Percentiles rank a stretch among this genome's conserved stretches.
Conservation (phyloP, 2,888 invertebrate species). For the Archips xylosteana region DNA sequence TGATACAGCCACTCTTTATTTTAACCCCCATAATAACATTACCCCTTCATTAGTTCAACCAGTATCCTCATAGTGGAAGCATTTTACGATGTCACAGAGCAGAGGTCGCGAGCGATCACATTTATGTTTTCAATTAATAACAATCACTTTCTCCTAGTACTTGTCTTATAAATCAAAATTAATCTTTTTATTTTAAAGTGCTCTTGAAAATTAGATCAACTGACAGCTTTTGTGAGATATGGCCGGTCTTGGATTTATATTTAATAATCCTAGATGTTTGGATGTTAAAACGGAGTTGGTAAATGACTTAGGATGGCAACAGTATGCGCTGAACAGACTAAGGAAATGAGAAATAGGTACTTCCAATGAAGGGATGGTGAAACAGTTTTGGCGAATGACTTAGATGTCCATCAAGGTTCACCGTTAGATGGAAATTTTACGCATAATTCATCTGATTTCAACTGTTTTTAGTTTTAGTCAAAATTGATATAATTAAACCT, state of each 20-base stretch:
- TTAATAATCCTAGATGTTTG: too few species aligned
- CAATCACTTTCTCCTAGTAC: slow-evolving; percentile 66
- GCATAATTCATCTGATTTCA: too few species aligned
- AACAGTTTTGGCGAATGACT: too few species aligned
- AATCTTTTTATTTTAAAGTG: slow-evolving; percentile 49
- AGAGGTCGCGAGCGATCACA: slow-evolving; percentile 48
- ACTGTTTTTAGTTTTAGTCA: too few species aligned
- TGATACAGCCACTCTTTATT: background rate
- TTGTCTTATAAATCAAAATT: slow-evolving; percentile 69
- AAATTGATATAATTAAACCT: too few species aligned
- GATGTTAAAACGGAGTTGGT: too few species aligned
- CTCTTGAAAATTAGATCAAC: slow-evolving; percentile 25
- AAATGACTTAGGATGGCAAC: too few species aligned
- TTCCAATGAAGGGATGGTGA: too few species aligned
- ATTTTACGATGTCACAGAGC: slow-evolving; percentile 46
- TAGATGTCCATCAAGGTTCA: too few species aligned
- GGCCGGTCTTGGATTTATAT: background rate
- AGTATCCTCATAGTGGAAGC: background rate
- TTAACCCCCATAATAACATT: background rate
- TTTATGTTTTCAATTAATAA: slow-evolving; percentile 70
- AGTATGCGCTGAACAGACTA: too few species aligned
- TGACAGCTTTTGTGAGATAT: background rate
- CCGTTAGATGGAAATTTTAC: too few species aligned
- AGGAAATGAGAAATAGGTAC: too few species aligned
- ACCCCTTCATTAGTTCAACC: slow-evolving; percentile 12